Conservation (phyloP, 2,888 invertebrate genomes). For the Autographa gamma region DNA sequence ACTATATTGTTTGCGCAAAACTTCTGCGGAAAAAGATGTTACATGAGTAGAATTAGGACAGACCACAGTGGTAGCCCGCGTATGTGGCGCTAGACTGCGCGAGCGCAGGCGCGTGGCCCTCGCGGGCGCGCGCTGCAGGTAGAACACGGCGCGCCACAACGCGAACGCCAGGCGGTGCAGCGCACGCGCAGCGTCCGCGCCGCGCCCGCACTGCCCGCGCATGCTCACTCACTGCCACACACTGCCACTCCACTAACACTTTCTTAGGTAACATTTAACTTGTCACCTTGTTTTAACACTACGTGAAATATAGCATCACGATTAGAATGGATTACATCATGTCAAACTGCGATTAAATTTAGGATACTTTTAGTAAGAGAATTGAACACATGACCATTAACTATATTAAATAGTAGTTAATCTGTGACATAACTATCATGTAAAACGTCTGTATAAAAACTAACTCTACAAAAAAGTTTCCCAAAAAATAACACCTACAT, state of each 20-base stretch:
- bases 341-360: not conserved
- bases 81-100: conserved; percentile 61
- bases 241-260: conserved; percentile 49
- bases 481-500: not conserved
- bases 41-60: conserved; percentile 53
- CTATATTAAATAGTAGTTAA: no score
- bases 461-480: not conserved
- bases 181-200: conserved; percentile 89
- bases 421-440: no score
- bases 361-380: no score
- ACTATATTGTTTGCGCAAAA: no score
- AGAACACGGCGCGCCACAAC: conserved; percentile 92
- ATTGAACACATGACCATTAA: no score
- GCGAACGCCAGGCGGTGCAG: conserved; percentile 93
- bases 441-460: no score
- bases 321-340: not conserved
- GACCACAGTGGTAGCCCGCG: conserved; percentile 67
- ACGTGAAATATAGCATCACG: not conserved
- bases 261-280: conserved; percentile 36
- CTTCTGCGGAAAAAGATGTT: conserved; percentile 2
- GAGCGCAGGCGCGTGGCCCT: conserved; percentile 64
- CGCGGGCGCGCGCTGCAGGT: conserved; percentile 88
- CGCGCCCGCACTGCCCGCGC: conserved; percentile 72
- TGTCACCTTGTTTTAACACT: not conserved
- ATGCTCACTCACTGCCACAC: conserved; percentile 61